phyloP scores from a whole-genome alignment of 2,113 vertebrate species.

The Neotoma lepida region DNA sequence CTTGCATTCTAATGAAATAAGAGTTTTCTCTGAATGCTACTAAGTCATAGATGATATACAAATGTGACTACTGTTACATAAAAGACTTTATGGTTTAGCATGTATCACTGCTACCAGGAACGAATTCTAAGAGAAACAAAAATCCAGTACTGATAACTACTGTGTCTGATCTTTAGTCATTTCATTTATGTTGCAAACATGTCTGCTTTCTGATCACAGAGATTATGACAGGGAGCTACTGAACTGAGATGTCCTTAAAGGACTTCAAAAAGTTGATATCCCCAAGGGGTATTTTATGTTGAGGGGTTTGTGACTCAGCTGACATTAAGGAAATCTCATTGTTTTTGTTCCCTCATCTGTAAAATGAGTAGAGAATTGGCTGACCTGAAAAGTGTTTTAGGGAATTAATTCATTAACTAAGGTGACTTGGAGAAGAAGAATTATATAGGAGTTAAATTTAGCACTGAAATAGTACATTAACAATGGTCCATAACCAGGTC shows the following conservation, averaged over 20 bases:
- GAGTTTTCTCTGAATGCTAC: background rate
- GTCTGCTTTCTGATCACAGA: constrained; percentile 9
- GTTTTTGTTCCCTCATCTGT: constrained; percentile 68
- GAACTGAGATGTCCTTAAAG: constrained; percentile 4
- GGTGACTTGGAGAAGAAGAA: constrained; percentile 52
- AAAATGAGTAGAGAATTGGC: constrained; percentile 66
- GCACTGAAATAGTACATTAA: constrained; percentile 43
- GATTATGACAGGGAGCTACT: background rate
- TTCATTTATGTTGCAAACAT: background rate
- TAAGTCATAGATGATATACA: background rate
- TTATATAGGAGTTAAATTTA: constrained; percentile 65
- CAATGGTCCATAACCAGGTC: background rate
- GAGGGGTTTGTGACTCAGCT: constrained; percentile 50
- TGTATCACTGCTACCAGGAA: background rate
- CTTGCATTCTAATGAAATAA: background rate
- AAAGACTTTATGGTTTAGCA: background rate
- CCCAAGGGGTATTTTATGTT: constrained; percentile 25
- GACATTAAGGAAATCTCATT: constrained; percentile 68
- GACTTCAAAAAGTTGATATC: constrained; percentile 42
- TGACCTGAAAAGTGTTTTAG: constrained; percentile 67
- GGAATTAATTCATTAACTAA: constrained; percentile 71
- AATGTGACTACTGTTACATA: background rate
- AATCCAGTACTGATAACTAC: background rate
- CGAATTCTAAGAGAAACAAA: constrained; percentile 13
- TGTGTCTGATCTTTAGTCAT: constrained; percentile 8